Base-by-base conservation (phyloP, 2,113 vertebrate species). In the Ardeotis arabs region DNA sequence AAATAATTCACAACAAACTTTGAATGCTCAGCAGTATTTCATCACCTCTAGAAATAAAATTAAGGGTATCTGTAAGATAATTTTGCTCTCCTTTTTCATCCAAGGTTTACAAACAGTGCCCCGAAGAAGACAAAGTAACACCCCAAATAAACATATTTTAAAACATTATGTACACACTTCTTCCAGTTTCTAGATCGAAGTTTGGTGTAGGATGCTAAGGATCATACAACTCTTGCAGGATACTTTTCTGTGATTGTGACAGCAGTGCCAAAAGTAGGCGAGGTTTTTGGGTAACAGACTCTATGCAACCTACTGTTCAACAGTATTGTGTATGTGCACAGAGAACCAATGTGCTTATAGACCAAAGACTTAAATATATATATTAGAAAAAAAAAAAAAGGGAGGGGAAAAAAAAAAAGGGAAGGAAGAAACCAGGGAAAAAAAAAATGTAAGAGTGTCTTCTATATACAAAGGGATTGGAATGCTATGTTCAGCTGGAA, bases 281-380 rank as follows among this genome's bases (percentile, higher is more conserved):
- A 87, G 59, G 90, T 89, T 84, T 68, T 81, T 97, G 35, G 78
- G 60, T 75, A 78, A 70, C 72, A 93, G 74, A 84, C 64, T 90
- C 84, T 90, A 53, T 58, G 89, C 80, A 96, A 85, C 70, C 91
- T 92, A 73, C 85, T 89, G 72, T 88, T 74, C 52, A 79, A 52
- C 93, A 97, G 89, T 94, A 58, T 96, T 94, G 52, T 68, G 76
- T 96, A 47, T 66, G 39, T 77, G 24, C 29, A 93, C 83, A 78
- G 86, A 88, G 76, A 79, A 89, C 84, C 88, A 89, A 88, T 84
- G 81, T 90, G 74, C 78, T 85, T 73, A 18, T 66, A 95, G 78
- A 89, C 98, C 97, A 97, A 98, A 98, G 97, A 98, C 52, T 37
- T 91, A 73, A 2, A 74, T 69, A 63, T 59, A 72, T 79, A 13